phyloP scores from a whole-genome alignment of 2,113 vertebrate genomes.

The Cyanoderma ruficeps region DNA sequence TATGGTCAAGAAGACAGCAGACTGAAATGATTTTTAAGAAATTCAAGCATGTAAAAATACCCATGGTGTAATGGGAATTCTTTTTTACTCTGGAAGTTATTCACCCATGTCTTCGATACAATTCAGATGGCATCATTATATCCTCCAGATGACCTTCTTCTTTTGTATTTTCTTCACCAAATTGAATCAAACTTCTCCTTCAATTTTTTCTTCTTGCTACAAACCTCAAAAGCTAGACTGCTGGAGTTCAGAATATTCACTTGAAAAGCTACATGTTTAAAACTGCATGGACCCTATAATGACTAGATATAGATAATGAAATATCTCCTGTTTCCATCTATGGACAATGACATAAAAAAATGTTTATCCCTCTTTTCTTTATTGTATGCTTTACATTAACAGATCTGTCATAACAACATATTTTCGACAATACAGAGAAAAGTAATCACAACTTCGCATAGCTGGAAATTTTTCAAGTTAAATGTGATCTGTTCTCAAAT shows the following conservation, averaged over 20 bases:
- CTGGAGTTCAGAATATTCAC: not conserved
- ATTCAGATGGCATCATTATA: not conserved
- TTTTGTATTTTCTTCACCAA: not conserved
- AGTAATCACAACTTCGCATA: not conserved
- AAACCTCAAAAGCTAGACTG: not conserved
- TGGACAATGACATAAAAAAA: not conserved
- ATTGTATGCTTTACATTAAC: not conserved
- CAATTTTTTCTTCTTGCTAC: not conserved
- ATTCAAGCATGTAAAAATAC: not conserved
- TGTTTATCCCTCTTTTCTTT: not conserved
- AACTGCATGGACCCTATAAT: not conserved
- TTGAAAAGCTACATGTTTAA: not conserved
- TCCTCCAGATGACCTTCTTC: not conserved
- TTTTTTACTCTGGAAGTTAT: not conserved
- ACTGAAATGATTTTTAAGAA: not conserved
- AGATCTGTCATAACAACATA: not conserved
- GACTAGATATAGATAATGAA: not conserved
- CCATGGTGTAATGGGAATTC: rapidly evolving
- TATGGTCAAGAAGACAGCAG: not conserved
- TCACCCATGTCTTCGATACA: not conserved
- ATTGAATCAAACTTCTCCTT: not conserved
- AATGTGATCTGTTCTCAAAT: not conserved
- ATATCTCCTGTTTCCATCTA: not conserved
- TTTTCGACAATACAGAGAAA: not conserved
- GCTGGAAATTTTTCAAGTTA: not conserved